These are phyloP conservation scores for Athalia circularis DNA, from an alignment of 2,888 invertebrate genomes.

Conservation along the genomic window DNA sequence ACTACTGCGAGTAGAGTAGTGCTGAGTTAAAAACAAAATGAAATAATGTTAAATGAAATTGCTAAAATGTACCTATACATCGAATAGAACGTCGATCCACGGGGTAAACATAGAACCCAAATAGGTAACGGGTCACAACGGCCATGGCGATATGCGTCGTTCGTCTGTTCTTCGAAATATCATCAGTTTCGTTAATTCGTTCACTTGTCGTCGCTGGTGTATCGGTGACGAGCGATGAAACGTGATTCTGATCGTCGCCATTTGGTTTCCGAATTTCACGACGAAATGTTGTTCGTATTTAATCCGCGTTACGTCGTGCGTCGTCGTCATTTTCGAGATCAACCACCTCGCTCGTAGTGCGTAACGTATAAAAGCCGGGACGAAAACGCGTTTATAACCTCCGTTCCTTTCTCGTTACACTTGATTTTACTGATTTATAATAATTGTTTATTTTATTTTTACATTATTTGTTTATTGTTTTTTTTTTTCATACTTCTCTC, in stretches of 20 bases:
- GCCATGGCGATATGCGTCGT: background rate
- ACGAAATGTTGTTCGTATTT: slow-evolving; percentile 20
- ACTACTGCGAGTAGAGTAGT: background rate
- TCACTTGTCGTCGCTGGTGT: no score
- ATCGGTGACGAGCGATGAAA: background rate
- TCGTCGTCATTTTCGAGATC: background rate
- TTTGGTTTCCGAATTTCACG: background rate
- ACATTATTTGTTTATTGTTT: no score
- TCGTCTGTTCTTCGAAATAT: background rate
- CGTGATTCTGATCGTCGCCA: background rate
- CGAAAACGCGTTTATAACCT: background rate
- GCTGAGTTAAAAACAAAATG: background rate
- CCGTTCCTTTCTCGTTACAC: background rate
- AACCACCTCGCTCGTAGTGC: background rate
- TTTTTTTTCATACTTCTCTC: background rate
- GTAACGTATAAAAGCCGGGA: slow-evolving; percentile 1
- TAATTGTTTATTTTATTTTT: no score
- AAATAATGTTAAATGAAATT: background rate
- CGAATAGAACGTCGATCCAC: no score
- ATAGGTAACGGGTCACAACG: no score
- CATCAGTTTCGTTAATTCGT: no score
- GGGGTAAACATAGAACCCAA: no score
- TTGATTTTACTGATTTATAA: no score
- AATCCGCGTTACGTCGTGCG: slow-evolving; percentile 1
- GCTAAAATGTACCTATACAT: no score